A percentile compares a stretch with the other conserved stretches of the same genome.
Evolutionary conservation across 2,797 vertebrate genomes (phyloP).

Genomic region (Uromys caudimaculatus): DNA sequence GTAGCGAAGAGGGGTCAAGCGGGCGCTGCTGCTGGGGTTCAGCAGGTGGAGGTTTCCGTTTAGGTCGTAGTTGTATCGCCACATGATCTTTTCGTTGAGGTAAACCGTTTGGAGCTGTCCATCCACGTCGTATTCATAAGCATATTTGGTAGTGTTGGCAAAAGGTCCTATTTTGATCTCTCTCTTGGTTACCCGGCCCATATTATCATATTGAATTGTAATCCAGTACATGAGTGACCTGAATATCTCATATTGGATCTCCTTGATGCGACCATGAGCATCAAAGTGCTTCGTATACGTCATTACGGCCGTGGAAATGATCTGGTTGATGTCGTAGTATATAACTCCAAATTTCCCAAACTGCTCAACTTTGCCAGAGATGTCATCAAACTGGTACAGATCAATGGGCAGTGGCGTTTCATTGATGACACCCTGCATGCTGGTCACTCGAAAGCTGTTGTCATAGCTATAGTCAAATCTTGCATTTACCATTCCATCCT

Average conservation of each 20-base stretch:
- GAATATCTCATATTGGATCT: conserved; percentile 99
- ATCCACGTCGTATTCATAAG: conserved; percentile 97
- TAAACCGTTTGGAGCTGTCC: conserved; percentile 98
- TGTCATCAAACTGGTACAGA: conserved; percentile 99
- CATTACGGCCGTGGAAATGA: conserved; percentile 99
- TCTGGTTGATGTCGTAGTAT: conserved; percentile 99
- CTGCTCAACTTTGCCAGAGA: conserved; percentile 98
- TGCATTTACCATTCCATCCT: conserved; percentile 98
- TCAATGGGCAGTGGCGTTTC: conserved; percentile 98
- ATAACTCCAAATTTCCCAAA: conserved; percentile 99
- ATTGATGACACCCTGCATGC: conserved; percentile 99
- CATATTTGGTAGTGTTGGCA: conserved; percentile 98
- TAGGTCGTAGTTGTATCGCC: conserved; percentile 98
- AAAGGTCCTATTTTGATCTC: conserved; percentile 99
- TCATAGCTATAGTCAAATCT: conserved; percentile 99
- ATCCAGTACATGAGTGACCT: conserved; percentile 99
- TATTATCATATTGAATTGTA: conserved; percentile 97
- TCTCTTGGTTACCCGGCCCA: conserved; percentile 96
- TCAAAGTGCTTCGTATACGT: conserved; percentile 99
- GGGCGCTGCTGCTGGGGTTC: conserved; percentile 94
- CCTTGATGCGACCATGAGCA: conserved; percentile 96
- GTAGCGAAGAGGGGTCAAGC: conserved; percentile 95
- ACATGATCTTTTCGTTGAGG: conserved; percentile 97
- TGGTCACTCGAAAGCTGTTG: conserved; percentile 97
- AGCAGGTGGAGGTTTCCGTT: conserved; percentile 98